Base-by-base conservation (phyloP, 2,113 vertebrate species). In the Trachemys scripta region DNA sequence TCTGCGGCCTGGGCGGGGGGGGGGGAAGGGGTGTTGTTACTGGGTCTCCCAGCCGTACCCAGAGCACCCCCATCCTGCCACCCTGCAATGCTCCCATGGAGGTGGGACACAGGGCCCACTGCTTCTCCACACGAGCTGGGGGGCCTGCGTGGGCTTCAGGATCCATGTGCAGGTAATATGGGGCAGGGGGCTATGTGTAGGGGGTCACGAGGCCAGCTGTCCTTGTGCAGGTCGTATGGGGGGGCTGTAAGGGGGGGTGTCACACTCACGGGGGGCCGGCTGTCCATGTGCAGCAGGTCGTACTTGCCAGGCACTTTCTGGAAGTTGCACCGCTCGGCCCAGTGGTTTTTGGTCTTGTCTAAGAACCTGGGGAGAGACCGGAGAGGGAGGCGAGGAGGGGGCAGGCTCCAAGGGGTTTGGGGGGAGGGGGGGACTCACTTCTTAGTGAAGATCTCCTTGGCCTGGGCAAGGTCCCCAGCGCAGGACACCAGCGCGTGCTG, bases 341-440 rank as follows among this genome's bases (percentile, higher is more conserved):
- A 99, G 65, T 98, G 98, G 20, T 99, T 99, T 95, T 99, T 99
- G 1, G 99, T 99, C 97, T 99, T 99, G 85, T 99, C 99, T 42
- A 98, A 84, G 95, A 99, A 99, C 95, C 99, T 99, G 95, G 49
- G 92, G 87, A 96, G 79, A 57, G 20, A 54, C 2, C 5, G 91
- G 25, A 13, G 85, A 16, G 31, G 8, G 6, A 27, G 13, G 29
- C 35, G 12, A 56, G 76, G 27, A 29, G 2, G 57, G 2, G 86
- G 56, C 51, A 53, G 17, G 51, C 51, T 19, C 42, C 29, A 81
- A 54, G 72, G 12, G 54, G 20, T 29, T 87, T 47, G 35, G n/a
- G 25, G 59, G 12, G 27, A 14, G 38, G 3, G 20, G 24, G 17
- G 49, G 54, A 98, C 98, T 97, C 82, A 99, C 99, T 99, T 99